Percentiles rank a stretch among this genome's conserved stretches.
These are phyloP conservation scores for Gymnodraco acuticeps DNA, from an alignment of 2,797 vertebrate species.

Conservation along the genomic window DNA sequence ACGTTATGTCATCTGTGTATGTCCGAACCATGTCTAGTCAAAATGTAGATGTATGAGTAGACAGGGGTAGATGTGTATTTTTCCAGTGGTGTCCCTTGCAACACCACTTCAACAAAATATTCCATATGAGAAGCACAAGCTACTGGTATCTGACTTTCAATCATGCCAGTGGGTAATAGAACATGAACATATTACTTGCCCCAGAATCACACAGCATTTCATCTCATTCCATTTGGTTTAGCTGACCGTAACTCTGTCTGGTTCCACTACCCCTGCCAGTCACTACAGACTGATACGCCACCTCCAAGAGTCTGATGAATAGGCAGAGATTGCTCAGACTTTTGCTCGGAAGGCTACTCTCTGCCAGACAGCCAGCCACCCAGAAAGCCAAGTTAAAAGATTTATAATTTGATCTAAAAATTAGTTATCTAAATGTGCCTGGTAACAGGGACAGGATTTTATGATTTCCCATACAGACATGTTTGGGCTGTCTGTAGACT, in stretches of 20 bases:
- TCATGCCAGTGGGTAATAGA: slow-evolving; percentile 59
- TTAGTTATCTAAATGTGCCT: slow-evolving; percentile 80
- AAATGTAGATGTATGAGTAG: slow-evolving; percentile 13
- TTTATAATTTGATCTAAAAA: slow-evolving; percentile 83
- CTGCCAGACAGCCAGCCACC: slow-evolving; percentile 52
- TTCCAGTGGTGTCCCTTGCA: slow-evolving; percentile 21
- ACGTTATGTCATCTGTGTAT: too few relatives aligned
- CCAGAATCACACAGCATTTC: slow-evolving; percentile 63
- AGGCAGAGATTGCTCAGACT: slow-evolving; percentile 73
- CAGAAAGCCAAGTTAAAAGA: slow-evolving; percentile 72
- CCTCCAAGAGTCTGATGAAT: slow-evolving; percentile 68
- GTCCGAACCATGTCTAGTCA: neutral
- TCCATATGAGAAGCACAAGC: slow-evolving; percentile 47
- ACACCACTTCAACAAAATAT: slow-evolving; percentile 33
- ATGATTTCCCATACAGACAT: slow-evolving; percentile 64
- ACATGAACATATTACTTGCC: slow-evolving; percentile 69
- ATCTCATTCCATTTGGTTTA: slow-evolving; percentile 72
- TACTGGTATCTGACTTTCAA: slow-evolving; percentile 54
- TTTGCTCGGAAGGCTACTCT: slow-evolving; percentile 59
- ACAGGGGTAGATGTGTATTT: slow-evolving; percentile 17
- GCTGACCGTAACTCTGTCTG: slow-evolving; percentile 68
- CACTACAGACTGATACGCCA: slow-evolving; percentile 63
- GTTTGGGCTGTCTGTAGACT: slow-evolving; percentile 66
- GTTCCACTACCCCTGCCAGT: slow-evolving; percentile 56
- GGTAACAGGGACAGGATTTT: slow-evolving; percentile 73